Evolutionary conservation across 2,888 invertebrate genomes (phyloP).

Genomic region (Beris chalybata): DNA sequence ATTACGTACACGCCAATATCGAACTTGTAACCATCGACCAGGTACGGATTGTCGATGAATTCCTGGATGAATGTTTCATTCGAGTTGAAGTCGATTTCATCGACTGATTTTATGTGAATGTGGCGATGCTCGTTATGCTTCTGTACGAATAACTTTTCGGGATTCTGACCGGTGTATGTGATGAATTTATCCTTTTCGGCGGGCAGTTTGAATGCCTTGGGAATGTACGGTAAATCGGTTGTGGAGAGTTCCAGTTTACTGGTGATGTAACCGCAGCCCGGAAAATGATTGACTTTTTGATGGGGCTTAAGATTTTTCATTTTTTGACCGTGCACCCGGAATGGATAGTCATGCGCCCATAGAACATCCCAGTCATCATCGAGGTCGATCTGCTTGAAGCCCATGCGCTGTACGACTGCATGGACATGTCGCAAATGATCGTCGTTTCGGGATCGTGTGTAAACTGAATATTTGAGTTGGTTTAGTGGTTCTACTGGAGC

Average conservation of each 20-base stretch:
- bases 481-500: constrained; percentile 19
- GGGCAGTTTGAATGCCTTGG: constrained; percentile 86
- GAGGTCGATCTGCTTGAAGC: constrained; percentile 65
- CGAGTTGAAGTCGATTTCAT: constrained; percentile 68
- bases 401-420: constrained; percentile 73
- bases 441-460: constrained; percentile 60
- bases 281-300: constrained; percentile 91
- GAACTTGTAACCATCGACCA: constrained; percentile 93
- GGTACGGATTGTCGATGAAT: constrained; percentile 82
- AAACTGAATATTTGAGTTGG: constrained; percentile 62
- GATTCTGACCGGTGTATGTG: constrained; percentile 67
- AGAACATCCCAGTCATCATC: constrained; percentile 77
- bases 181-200: constrained; percentile 70
- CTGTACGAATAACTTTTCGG: constrained; percentile 78
- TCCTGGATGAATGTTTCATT: constrained; percentile 87
- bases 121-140: constrained; percentile 92
- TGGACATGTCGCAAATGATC: constrained; percentile 73
- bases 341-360: constrained; percentile 96
- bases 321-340: constrained; percentile 54
- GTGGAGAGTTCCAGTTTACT: constrained; percentile 90
- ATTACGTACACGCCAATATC: constrained; percentile 95
- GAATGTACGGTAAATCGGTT: constrained; percentile 76
- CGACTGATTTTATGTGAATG: constrained; percentile 72
- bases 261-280: constrained; percentile 90
- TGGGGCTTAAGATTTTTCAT: constrained; percentile 66